Conservation (phyloP, 2,113 vertebrate genomes). For the Protobothrops mucrosquamatus region DNA sequence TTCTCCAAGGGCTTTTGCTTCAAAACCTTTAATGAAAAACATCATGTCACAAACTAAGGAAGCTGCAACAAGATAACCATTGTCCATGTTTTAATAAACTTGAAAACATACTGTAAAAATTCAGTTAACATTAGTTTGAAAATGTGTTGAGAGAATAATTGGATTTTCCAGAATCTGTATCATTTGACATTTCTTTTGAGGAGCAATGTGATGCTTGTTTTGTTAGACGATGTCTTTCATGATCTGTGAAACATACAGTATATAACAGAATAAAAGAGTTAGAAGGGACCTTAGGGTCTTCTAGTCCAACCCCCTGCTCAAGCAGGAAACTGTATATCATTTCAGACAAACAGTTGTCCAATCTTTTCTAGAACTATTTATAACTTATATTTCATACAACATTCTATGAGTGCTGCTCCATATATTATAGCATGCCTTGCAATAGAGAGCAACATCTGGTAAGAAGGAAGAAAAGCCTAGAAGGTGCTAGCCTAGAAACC, state of each 20-base stretch:
- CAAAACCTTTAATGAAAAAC: conserved; percentile 79
- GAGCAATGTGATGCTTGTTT: background rate
- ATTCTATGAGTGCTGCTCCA: background rate
- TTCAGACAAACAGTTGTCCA: background rate
- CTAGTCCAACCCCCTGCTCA: background rate
- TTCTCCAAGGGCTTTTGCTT: conserved; percentile 80
- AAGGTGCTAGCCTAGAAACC: background rate
- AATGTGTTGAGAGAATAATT: background rate
- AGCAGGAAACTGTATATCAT: background rate
- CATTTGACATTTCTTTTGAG: background rate
- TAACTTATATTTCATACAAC: background rate
- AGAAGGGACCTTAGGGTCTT: background rate
- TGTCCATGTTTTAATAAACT: background rate
- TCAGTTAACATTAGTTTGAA: background rate
- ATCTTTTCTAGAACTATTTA: background rate
- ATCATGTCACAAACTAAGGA: conserved; percentile 37
- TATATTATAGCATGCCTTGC: background rate
- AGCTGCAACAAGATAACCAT: background rate
- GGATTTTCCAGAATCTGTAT: background rate
- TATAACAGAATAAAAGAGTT: background rate
- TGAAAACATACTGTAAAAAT: background rate
- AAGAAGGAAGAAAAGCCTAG: background rate
- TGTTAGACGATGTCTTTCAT: background rate
- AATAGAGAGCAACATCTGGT: background rate
- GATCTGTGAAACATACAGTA: background rate